A percentile compares a stretch with the other conserved stretches of the same genome.
Evolutionary conservation across 2,888 invertebrate genomes (phyloP).

Genomic region (Autographa gamma): DNA sequence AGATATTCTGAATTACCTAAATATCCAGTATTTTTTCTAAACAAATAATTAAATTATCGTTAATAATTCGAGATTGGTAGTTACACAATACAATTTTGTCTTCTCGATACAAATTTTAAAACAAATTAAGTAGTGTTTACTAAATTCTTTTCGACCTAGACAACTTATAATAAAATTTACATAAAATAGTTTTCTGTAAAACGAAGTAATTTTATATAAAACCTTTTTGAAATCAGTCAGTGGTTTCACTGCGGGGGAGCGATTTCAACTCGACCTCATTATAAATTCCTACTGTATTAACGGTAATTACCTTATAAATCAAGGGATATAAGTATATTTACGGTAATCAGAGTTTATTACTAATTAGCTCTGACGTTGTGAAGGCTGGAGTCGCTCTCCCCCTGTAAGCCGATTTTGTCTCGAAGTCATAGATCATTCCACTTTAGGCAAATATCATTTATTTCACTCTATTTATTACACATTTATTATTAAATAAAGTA

Average conservation of each 20-base stretch:
- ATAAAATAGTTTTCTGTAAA: slow-evolving; percentile 49
- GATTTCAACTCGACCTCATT: slow-evolving; percentile 9
- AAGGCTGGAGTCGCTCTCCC: slow-evolving; percentile 57
- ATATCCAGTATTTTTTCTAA: slow-evolving; percentile 43
- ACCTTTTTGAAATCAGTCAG: slow-evolving; percentile 17
- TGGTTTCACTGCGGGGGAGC: slow-evolving; percentile 19
- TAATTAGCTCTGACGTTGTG: slow-evolving; percentile 29
- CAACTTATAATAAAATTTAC: slow-evolving; percentile 33
- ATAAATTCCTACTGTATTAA: slow-evolving; percentile 11
- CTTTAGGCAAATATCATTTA: slow-evolving; percentile 72
- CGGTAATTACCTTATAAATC: slow-evolving; percentile 19
- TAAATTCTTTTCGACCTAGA: slow-evolving; percentile 46
- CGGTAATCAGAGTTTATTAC: slow-evolving; percentile 26
- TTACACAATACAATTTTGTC: slow-evolving; percentile 38
- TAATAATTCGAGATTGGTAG: slow-evolving; percentile 38
- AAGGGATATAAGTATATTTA: slow-evolving; percentile 19
- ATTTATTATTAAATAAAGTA: slow-evolving; percentile 76
- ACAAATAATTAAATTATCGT: slow-evolving; percentile 19
- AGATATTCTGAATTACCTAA: slow-evolving; percentile 32
- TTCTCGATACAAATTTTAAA: slow-evolving; percentile 37
- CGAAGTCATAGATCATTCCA: slow-evolving; percentile 71
- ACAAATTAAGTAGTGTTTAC: slow-evolving; percentile 35
- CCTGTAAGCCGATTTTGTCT: slow-evolving; percentile 53
- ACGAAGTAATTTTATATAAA: slow-evolving; percentile 35
- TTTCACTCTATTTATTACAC: slow-evolving; percentile 84